Evolutionary conservation across 2,797 vertebrate species (phyloP).

Genomic region (Epinephelus coioides): DNA sequence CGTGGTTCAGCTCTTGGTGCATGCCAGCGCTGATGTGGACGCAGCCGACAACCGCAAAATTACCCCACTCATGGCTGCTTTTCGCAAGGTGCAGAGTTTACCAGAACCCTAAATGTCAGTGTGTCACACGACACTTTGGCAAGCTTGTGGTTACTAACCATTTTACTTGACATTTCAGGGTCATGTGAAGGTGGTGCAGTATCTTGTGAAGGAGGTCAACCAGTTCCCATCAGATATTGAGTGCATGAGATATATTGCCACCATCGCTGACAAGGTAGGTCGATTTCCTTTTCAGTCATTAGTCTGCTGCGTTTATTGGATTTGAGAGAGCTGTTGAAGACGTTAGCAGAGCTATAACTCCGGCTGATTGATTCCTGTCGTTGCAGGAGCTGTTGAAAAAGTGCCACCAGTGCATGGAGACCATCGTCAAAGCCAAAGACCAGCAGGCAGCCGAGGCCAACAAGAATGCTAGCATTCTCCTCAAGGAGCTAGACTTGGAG

Average conservation of each 20-base stretch:
- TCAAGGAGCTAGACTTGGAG: constrained; percentile 98
- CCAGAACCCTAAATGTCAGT: background rate
- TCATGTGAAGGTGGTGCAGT: constrained; percentile 98
- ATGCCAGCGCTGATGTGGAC: constrained; percentile 96
- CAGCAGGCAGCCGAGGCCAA: constrained; percentile 99
- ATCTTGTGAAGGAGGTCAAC: constrained; percentile 99
- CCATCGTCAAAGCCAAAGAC: constrained; percentile 99
- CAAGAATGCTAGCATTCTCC: constrained; percentile 98
- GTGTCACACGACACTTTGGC: background rate
- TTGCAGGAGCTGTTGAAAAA: constrained; percentile 96
- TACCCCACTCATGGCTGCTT: constrained; percentile 98
- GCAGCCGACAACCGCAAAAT: constrained; percentile 99
- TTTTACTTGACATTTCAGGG: constrained; percentile 85
- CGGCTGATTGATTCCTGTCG: constrained; percentile 9
- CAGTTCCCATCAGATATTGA: constrained; percentile 99
- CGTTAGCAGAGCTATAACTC: constrained; percentile 8
- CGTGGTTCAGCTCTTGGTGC: constrained; percentile 96
- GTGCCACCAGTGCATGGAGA: constrained; percentile 99
- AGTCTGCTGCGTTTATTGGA: background rate
- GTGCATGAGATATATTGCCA: constrained; percentile 99
- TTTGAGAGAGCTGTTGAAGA: background rate
- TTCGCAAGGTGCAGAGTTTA: constrained; percentile 90
- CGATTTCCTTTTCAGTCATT: background rate
- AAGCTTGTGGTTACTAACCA: constrained; percentile 17
- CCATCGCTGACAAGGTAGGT: constrained; percentile 96